A percentile compares a stretch with the other conserved stretches of the same genome.
phyloP scores from a whole-genome alignment of 2,888 invertebrate genomes.

The Andrena marginata region DNA sequence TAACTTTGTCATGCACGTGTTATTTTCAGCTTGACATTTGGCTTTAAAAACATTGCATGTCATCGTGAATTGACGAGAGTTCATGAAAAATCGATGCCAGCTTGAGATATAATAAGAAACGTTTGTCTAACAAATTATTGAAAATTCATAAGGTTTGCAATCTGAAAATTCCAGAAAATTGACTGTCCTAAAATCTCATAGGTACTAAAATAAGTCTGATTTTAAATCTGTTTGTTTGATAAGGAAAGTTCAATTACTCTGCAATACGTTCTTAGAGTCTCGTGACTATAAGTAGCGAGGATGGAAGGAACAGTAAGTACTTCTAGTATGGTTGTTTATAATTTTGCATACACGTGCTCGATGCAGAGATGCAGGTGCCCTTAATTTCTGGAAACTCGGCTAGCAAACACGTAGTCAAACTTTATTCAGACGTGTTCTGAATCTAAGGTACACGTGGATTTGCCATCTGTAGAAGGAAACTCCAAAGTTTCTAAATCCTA shows the following conservation, averaged over 20 bases:
- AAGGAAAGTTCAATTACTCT: not conserved
- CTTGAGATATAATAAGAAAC: too few relatives aligned
- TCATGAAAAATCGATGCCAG: too few relatives aligned
- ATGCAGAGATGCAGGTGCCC: not conserved
- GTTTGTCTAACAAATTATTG: too few relatives aligned
- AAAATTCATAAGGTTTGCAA: too few relatives aligned
- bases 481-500: not conserved
- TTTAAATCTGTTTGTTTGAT: not conserved
- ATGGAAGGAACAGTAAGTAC: not conserved
- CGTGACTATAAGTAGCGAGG: not conserved
- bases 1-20: too few relatives aligned
- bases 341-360: not conserved
- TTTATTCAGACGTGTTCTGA: constrained; percentile 5
- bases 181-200: not conserved
- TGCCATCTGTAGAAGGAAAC: not conserved
- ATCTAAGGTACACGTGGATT: not conserved
- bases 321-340: not conserved
- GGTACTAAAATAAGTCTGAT: not conserved
- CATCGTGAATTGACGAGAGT: too few relatives aligned
- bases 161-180: too few relatives aligned
- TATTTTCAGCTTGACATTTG: too few relatives aligned
- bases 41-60: too few relatives aligned
- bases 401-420: constrained; percentile 4
- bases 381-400: constrained; percentile 4
- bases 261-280: not conserved